Evolutionary conservation across 2,888 invertebrate genomes (phyloP).

Genomic region (Acrobasis repandana): DNA sequence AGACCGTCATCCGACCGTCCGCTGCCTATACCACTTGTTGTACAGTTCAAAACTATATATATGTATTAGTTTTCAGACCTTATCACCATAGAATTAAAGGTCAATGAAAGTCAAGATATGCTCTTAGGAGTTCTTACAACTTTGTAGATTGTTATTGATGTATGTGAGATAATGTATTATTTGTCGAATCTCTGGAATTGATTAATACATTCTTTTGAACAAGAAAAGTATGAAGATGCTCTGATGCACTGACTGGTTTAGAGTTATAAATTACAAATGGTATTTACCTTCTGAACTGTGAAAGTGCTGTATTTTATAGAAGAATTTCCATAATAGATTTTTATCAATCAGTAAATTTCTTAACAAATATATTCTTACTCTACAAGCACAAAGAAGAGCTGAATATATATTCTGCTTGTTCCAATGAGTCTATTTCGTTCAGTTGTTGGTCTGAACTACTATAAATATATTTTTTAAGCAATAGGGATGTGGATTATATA

Average conservation of each 20-base stretch:
- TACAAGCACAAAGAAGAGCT: no score
- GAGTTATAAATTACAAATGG: constrained; percentile 4
- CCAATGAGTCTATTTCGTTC: no score
- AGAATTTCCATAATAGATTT: neutral
- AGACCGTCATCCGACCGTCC: constrained; percentile 36
- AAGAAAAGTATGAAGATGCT: constrained; percentile 1
- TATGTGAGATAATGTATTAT: constrained; percentile 15
- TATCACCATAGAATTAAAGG: neutral
- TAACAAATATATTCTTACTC: no score
- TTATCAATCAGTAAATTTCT: no score
- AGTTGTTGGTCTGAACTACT: no score
- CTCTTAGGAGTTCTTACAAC: neutral
- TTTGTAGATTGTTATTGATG: neutral
- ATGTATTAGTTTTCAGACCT: neutral
- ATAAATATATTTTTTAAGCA: no score
- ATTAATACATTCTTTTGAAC: constrained; percentile 16
- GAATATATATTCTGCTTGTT: no score
- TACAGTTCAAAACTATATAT: constrained; percentile 9
- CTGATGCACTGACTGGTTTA: constrained; percentile 5
- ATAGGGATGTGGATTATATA: no score
- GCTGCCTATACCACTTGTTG: neutral
- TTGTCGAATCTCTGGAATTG: constrained; percentile 18
- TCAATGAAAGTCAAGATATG: neutral
- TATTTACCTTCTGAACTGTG: neutral
- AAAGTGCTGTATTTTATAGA: neutral